A percentile compares a stretch with the other conserved stretches of the same genome.
phyloP scores from a whole-genome alignment of 2,888 invertebrate species.

The Zhuqinia jingwanae region DNA sequence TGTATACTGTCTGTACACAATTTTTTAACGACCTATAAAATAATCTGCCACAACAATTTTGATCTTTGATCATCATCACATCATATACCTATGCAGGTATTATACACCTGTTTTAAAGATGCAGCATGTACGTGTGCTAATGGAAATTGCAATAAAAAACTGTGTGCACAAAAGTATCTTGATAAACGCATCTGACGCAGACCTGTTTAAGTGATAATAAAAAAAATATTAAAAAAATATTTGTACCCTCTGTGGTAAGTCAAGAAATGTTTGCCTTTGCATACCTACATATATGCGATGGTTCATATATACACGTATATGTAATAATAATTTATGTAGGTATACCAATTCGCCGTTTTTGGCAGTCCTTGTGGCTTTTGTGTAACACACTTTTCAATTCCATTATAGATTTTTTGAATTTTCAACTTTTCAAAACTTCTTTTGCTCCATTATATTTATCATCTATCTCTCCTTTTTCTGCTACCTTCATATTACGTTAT shows the following conservation, averaged over 20 bases:
- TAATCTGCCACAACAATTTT: slow-evolving; percentile 44
- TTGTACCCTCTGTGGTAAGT: slow-evolving; percentile 13
- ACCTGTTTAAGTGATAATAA: slow-evolving; percentile 56
- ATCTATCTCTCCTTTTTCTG: not conserved
- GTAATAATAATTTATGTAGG: not conserved
- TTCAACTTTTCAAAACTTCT: slow-evolving; percentile 23
- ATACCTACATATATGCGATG: not conserved
- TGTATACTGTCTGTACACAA: not conserved
- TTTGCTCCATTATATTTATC: not conserved
- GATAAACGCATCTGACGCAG: slow-evolving; percentile 48
- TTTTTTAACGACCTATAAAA: slow-evolving; percentile 51
- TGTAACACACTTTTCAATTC: slow-evolving; percentile 65
- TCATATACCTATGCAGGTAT: not conserved
- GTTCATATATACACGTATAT: not conserved
- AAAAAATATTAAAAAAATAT: slow-evolving; percentile 23
- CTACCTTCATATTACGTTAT: not conserved
- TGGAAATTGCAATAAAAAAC: slow-evolving; percentile 50
- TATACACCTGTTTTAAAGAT: slow-evolving; percentile 26
- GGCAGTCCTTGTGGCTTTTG: slow-evolving; percentile 60
- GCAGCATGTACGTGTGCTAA: slow-evolving; percentile 24
- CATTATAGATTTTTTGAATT: slow-evolving; percentile 54
- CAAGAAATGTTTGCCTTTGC: not conserved
- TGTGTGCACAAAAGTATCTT: slow-evolving; percentile 6
- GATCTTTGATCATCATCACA: slow-evolving; percentile 40
- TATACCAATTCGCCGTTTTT: slow-evolving; percentile 49